These are phyloP conservation scores for Pituophis catenifer DNA, from an alignment of 2,113 vertebrate species.

Conservation along the genomic window DNA sequence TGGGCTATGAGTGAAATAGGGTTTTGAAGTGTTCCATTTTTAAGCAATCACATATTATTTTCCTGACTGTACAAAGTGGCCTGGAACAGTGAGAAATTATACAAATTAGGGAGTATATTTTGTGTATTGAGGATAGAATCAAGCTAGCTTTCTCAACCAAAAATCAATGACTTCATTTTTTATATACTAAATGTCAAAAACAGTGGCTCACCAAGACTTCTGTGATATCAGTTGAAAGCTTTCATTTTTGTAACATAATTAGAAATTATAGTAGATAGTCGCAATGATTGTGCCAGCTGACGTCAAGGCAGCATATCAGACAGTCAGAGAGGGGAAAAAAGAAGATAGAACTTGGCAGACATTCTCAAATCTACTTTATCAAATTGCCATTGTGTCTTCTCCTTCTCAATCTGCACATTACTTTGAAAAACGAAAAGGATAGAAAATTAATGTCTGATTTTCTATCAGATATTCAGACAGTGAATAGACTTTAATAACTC, in stretches of 20 bases:
- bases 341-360: neutral
- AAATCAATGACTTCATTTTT: neutral
- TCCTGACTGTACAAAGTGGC: neutral
- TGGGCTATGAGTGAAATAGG: neutral
- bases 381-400: slow-evolving; percentile 18
- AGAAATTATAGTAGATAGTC: slow-evolving; percentile 22
- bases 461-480: neutral
- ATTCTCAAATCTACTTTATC: slow-evolving; percentile 17
- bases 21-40: neutral
- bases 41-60: neutral
- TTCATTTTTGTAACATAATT: slow-evolving; percentile 12
- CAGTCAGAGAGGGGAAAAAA: neutral
- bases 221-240: neutral
- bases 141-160: neutral
- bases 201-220: slow-evolving; percentile 3
- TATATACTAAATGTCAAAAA: slow-evolving; percentile 28
- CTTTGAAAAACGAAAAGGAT: slow-evolving; percentile 16
- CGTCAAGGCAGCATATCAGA: slow-evolving; percentile 22
- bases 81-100: neutral
- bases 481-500: slow-evolving; percentile 26
- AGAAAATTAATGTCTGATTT: slow-evolving; percentile 2
- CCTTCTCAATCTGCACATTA: neutral
- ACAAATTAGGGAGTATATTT: neutral
- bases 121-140: neutral
- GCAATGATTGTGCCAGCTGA: slow-evolving; percentile 15